Evolutionary conservation across 1,140 invertebrate species (phyloP).

Genomic region (Centruroides sculpturatus): DNA sequence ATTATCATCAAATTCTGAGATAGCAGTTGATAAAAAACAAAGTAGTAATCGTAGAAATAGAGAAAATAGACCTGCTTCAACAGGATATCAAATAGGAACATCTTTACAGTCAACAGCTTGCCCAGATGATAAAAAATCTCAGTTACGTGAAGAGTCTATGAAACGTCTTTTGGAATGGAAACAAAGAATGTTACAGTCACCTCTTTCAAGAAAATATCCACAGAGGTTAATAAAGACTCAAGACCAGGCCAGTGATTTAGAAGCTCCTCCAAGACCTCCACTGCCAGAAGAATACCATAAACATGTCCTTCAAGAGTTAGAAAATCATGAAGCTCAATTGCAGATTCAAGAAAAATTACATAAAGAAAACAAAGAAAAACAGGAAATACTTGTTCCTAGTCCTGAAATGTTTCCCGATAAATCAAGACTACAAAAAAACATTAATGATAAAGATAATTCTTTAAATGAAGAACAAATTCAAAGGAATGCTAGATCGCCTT

Average conservation of each 20-base stretch:
- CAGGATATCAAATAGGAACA: too few relatives aligned
- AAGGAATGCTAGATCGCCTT: too few relatives aligned
- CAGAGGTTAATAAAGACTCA: neutral
- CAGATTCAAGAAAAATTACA: neutral
- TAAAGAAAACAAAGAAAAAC: neutral
- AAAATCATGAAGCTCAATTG: conserved; percentile 9
- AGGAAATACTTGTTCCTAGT: too few relatives aligned
- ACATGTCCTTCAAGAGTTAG: conserved; percentile 18
- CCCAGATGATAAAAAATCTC: conserved; percentile 36
- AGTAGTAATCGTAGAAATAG: too few relatives aligned
- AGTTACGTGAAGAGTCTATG: conserved; percentile 75
- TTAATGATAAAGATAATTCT: too few relatives aligned
- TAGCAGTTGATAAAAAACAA: too few relatives aligned
- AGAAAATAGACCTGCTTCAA: too few relatives aligned
- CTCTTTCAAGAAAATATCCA: conserved; percentile 55
- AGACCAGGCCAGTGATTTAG: neutral
- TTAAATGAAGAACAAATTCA: too few relatives aligned
- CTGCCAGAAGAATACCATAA: conserved; percentile 15
- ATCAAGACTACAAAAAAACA: too few relatives aligned
- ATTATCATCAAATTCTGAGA: too few relatives aligned
- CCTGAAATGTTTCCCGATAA: too few relatives aligned
- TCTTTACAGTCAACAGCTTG: too few relatives aligned
- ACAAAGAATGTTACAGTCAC: conserved; percentile 77
- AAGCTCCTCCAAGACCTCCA: conserved; percentile 3
- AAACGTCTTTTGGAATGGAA: conserved; percentile 80